phyloP scores from a whole-genome alignment of 2,888 invertebrate genomes.

The Candidula unifasciata region DNA sequence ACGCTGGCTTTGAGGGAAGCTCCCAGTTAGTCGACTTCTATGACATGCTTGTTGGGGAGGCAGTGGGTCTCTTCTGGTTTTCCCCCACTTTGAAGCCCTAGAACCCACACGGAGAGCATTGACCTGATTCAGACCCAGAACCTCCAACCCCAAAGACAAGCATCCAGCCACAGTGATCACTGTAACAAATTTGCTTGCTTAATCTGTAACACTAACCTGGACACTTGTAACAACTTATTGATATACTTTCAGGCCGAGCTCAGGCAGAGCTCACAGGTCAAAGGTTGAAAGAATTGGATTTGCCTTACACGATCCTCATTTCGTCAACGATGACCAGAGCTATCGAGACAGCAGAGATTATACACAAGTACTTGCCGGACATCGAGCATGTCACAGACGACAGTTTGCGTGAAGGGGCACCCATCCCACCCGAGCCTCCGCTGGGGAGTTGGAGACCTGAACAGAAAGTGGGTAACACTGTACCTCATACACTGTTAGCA shows the following conservation, averaged over 20 bases:
- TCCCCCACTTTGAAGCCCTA: no score
- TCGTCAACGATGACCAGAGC: conserved; percentile 96
- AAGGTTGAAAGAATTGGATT: conserved; percentile 85
- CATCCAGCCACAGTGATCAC: no score
- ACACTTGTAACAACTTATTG: not conserved
- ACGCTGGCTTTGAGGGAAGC: no score
- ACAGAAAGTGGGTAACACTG: conserved; percentile 81
- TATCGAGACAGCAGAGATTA: conserved; percentile 91
- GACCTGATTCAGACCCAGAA: no score
- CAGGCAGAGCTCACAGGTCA: conserved; percentile 93
- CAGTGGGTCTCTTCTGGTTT: no score
- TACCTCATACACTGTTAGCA: not conserved
- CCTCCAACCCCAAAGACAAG: no score
- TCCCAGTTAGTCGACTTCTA: no score
- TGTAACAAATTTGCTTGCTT: no score
- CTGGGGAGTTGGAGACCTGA: conserved; percentile 92
- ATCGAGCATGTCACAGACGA: conserved; percentile 80
- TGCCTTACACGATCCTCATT: conserved; percentile 88
- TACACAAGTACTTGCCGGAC: conserved; percentile 84
- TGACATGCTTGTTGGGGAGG: no score
- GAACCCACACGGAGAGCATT: no score
- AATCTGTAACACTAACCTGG: no score
- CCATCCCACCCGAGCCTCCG: conserved; percentile 95
- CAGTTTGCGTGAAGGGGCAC: conserved; percentile 93
- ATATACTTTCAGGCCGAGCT: conserved; percentile 82